A percentile compares a stretch with the other conserved stretches of the same genome.
phyloP scores from a whole-genome alignment of 2,888 invertebrate genomes.

The Amiota mariae region DNA sequence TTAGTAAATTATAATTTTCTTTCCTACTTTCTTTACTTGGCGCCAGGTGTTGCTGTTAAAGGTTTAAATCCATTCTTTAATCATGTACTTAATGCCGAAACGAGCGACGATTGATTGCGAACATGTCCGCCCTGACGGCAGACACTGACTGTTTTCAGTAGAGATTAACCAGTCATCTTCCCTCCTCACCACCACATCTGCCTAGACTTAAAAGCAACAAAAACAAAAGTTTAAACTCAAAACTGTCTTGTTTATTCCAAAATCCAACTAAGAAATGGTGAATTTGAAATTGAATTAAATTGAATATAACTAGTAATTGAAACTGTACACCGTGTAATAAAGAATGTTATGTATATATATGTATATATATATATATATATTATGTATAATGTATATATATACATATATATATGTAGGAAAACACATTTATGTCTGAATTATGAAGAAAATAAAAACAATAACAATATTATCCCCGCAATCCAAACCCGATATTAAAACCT shows the following conservation, averaged over 20 bases:
- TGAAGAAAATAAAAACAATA: conserved; percentile 19
- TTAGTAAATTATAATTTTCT: conserved; percentile 6
- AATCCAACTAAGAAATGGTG: conserved; percentile 15
- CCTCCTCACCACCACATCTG: not conserved
- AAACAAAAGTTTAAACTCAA: conserved; percentile 19
- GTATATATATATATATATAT: not conserved
- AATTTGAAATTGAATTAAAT: not conserved
- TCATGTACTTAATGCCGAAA: conserved; percentile 65
- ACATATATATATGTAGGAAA: not conserved
- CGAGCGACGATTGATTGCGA: conserved; percentile 61
- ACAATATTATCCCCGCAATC: not conserved
- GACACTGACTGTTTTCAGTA: not conserved
- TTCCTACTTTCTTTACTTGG: not conserved
- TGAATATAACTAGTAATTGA: not conserved
- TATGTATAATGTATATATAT: not conserved
- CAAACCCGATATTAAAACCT: conserved; percentile 9
- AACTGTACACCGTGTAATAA: conserved; percentile 21
- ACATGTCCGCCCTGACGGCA: not conserved
- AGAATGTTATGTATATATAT: not conserved
- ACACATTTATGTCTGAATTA: conserved; percentile 21
- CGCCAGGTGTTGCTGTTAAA: conserved; percentile 71
- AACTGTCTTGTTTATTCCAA: conserved; percentile 11
- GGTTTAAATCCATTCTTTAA: conserved; percentile 70
- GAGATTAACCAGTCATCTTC: not conserved
- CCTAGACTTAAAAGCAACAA: not conserved